Evolutionary conservation across 2,113 vertebrate species (phyloP).

Genomic region (Athene noctua): DNA sequence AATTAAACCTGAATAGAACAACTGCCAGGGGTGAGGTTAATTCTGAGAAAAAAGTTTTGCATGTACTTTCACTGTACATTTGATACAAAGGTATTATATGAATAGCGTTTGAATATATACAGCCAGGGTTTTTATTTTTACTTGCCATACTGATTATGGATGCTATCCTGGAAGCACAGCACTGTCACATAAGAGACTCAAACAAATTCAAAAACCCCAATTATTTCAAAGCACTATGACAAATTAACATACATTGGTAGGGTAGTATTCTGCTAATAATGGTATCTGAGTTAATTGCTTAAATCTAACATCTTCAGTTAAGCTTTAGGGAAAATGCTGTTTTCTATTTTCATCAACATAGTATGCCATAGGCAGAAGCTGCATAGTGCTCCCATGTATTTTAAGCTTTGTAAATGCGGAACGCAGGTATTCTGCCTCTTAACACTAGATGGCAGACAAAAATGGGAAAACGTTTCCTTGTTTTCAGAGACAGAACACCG

Average conservation of each 20-base stretch:
- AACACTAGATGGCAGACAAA: slow-evolving; percentile 70
- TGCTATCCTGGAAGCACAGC: neutral
- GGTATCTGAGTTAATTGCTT: neutral
- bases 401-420: neutral
- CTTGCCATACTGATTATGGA: neutral
- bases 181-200: neutral
- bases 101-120: neutral
- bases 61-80: neutral
- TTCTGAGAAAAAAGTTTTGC: neutral
- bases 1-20: neutral
- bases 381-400: neutral
- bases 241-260: neutral
- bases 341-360: neutral
- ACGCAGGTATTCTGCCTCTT: neutral
- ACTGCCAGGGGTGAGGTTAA: neutral
- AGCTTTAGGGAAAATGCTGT: neutral
- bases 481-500: neutral
- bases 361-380: neutral
- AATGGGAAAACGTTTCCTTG: slow-evolving; percentile 28
- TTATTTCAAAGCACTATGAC: neutral
- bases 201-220: neutral
- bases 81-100: neutral
- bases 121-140: neutral
- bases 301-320: neutral
- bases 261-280: neutral